A percentile compares a stretch with the other conserved stretches of the same genome.
Conservation (phyloP, 30 jellyfish, hydroid and myxozoan genomes). For the Pseudorhiza aurosa region DNA sequence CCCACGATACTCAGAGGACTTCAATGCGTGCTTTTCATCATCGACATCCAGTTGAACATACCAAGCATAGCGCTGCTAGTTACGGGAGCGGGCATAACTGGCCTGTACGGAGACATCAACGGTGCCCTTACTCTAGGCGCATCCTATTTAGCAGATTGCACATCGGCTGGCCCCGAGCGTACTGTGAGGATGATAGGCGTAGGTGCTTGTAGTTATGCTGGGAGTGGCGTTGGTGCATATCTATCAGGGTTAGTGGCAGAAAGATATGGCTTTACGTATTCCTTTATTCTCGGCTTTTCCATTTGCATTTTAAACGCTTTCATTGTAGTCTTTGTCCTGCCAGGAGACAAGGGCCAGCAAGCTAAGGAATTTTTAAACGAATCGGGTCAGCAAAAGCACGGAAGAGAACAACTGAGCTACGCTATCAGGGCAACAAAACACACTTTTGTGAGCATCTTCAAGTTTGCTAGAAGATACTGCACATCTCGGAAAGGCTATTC, state of each 20-base stretch:
- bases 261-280: slow-evolving; percentile 5
- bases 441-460: neutral
- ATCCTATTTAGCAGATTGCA: slow-evolving; percentile 17
- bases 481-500: neutral
- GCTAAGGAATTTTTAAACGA: neutral
- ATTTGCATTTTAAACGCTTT: neutral
- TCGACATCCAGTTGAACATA: neutral
- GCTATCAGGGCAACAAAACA: neutral
- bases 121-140: slow-evolving; percentile 7
- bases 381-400: neutral
- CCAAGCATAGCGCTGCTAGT: neutral
- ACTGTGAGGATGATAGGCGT: slow-evolving; percentile 2
- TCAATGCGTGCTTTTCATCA: slow-evolving; percentile 12
- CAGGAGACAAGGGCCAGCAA: neutral
- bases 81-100: slow-evolving; percentile 14
- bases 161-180: neutral
- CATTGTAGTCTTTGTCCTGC: neutral
- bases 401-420: neutral
- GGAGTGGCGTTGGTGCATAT: slow-evolving; percentile 7
- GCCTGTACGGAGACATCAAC: slow-evolving; percentile 18
- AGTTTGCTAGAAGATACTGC: neutral
- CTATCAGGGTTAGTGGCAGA: slow-evolving; percentile 2
- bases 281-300: neutral
- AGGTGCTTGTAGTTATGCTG: neutral
- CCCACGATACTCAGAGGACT: slow-evolving; percentile 4